phyloP scores from a whole-genome alignment of 2,797 vertebrate genomes.

The Martes flavigula region DNA sequence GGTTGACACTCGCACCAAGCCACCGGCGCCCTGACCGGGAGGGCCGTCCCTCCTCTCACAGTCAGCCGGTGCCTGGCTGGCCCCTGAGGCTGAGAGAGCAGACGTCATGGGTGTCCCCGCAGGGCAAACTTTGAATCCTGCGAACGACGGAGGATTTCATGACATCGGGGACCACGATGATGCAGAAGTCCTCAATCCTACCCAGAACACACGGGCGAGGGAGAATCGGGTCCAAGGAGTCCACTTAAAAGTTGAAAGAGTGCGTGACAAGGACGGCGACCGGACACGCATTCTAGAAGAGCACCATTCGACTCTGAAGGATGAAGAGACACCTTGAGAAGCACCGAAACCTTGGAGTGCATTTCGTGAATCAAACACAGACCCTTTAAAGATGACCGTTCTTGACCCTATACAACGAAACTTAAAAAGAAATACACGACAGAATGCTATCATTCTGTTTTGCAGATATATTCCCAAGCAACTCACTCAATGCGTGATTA shows the following conservation, averaged over 20 bases:
- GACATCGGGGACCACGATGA: fast-evolving
- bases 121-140: no score
- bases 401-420: fast-evolving
- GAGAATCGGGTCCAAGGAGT: not conserved
- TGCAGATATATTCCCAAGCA: not conserved
- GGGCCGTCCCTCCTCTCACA: fast-evolving
- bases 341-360: not conserved
- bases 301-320: not conserved
- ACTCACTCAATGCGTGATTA: not conserved
- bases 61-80: fast-evolving
- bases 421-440: fast-evolving
- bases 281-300: not conserved
- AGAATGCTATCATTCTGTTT: fast-evolving
- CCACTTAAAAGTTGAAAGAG: not conserved
- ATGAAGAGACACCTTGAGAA: not conserved
- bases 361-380: not conserved
- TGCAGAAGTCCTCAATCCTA: fast-evolving
- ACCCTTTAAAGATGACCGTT: not conserved
- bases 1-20: fast-evolving
- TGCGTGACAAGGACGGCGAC: fast-evolving
- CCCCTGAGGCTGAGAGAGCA: fast-evolving
- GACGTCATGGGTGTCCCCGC: fast-evolving
- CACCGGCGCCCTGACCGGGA: fast-evolving
- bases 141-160: not conserved
- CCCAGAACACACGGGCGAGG: not conserved